Base-by-base conservation (phyloP, 2,888 invertebrate genomes). In the Metellina segmentata region DNA sequence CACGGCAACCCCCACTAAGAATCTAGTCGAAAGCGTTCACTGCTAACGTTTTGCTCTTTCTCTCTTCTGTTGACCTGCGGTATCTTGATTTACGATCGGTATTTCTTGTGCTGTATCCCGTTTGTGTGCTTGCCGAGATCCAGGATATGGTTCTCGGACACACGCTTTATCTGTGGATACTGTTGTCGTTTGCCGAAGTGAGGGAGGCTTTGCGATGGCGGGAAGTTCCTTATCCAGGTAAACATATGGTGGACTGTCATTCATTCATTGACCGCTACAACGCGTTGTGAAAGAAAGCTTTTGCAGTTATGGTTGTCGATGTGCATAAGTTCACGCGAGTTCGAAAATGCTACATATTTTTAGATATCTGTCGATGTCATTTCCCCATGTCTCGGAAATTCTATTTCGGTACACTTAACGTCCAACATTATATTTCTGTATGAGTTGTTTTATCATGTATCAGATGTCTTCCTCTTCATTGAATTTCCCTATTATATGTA, bases 171-270 rank as follows among this genome's bases (percentile, higher is more conserved):
- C 79, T 87, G 53, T 87, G 87, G 87, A 79, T 87, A 19, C 13
- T 87, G 53, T 53, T 87, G 52, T 79, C 78, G 16, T 6, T 79
- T 34, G 71, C 53, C 8, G 79, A 77, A 49, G 77, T 77, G 49
- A 77, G 69, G 16, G 78, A 79, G 9, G 79, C 78, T 20, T 52
- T 87, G 9, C 52, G 79, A 71, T 87, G 87, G 87, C 19, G 87
- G 72, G 79, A 79, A 79, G 34, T 72, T 7, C 71, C 71, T 7
- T 71, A 87, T 53, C 79, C 87, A 87, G 87, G 87, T 87, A 79
- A 87, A 87, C 87, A 87, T 87, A 87, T 87, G 87, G 87, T 79
- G 20, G 34, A 34, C 70, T 61, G 11, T 61, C 34, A 34, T 34
- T 34, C 34, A 34, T 34, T 34, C 34, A 34, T 34, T 34, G 34